Evolutionary conservation across 2,888 invertebrate genomes (phyloP).

Genomic region (Pterobdella sp.): DNA sequence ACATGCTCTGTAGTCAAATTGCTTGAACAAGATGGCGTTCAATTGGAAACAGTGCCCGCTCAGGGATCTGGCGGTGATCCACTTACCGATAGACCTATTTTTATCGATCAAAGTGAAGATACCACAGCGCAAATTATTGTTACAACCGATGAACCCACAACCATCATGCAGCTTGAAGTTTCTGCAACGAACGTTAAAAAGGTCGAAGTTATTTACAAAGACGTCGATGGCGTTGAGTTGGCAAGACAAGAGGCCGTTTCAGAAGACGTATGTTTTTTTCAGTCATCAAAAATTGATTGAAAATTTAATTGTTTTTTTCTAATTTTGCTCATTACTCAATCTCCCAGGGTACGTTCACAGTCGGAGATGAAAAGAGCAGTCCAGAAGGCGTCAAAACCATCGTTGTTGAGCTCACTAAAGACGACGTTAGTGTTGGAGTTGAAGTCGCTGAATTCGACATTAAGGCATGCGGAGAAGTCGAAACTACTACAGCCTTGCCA

Average conservation of each 20-base stretch:
- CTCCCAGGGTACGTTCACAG: neutral
- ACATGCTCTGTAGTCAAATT: neutral
- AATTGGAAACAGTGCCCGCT: neutral
- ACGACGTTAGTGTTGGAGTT: neutral
- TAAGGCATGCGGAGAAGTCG: neutral
- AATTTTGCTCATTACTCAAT: too few species aligned
- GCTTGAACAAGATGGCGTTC: neutral
- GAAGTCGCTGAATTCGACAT: neutral
- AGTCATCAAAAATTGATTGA: neutral
- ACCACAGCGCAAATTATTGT: neutral
- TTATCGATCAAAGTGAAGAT: neutral
- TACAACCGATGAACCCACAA: neutral
- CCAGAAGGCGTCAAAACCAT: neutral
- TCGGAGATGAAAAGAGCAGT: neutral
- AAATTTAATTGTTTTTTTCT: neutral
- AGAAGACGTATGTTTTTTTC: neutral
- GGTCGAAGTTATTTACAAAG: conserved; percentile 3
- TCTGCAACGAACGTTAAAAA: neutral
- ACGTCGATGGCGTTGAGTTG: neutral
- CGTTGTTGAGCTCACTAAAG: neutral
- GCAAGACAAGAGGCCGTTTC: neutral
- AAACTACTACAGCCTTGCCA: neutral
- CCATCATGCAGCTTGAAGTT: neutral
- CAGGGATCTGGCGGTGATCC: neutral
- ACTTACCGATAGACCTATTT: neutral